Evolutionary conservation across 2,113 vertebrate species (phyloP), one percentile per base, ranked within the genome.

Genomic region (Phrynocephalus versicolor): DNA sequence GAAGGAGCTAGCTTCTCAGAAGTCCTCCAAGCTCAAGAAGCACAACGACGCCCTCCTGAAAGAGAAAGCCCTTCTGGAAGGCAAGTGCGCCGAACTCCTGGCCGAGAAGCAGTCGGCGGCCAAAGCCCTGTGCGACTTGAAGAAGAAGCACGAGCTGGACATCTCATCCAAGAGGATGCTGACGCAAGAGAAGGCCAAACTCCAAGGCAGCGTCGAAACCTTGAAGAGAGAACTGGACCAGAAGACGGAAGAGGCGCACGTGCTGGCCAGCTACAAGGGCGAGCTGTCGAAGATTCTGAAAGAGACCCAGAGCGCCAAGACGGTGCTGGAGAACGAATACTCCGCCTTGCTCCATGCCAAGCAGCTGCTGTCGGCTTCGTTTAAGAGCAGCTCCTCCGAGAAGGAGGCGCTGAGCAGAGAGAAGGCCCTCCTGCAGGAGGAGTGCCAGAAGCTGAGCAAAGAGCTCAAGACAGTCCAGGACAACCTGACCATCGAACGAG

Each of bases 51-150:
- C 75, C 30, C 81, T 98, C 73, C 85, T 96, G 51, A 96, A 96
- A 86, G 97, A 98, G 84, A 98, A 97, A 81, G 93, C 94, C 37
- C 85, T 88, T 2, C 84, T 99, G 72, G 96, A 98, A 88, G 93
- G 90, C 23, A 94, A 92, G 1, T 90, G 95, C 1, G 91, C 93
- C 15, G 94, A 97, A 87, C 95, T 98, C 69, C 95, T 96, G 10
- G 93, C 93, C 39, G 96, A 97, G 81, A 96, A 91, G 81, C 93
- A 96, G 37, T 90, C 82, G 79, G 93, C 96, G 84, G 77, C 92
- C 81, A 94, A 91, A 19, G 93, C 95, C n/a, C 45, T 97, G 10
- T 95, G 91, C 60, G 96, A 97, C 37, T 85, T 98, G 6, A 96
- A 96, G 86, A 96, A 93, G 67, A 96, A 97, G 64, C 90, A 64